Evolutionary conservation across 2,113 vertebrate species (phyloP), one percentile per base, ranked within the genome.

Genomic region (Marmota flaviventris): DNA sequence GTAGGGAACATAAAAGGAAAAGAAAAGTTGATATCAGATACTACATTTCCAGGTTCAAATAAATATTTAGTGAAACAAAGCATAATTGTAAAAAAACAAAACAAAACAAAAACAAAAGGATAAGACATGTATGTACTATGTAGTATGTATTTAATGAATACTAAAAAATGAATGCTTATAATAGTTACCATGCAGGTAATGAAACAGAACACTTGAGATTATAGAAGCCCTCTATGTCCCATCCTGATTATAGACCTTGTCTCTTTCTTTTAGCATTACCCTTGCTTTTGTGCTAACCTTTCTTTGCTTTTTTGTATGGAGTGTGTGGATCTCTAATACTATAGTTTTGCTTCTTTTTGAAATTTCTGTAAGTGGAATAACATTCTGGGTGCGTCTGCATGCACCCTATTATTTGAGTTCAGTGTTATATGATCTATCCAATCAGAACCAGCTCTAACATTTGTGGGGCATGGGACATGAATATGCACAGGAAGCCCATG

Each of bases 11-110:
- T 72, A 76, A 45, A 96, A 85, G 65, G 53, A 65, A 88, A 82
- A 48, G 17, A 58, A 83, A 77, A 85, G 45, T 42, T 79, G 75
- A 65, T 25, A 73, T 58, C 22, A 27, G 32, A 8, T 5, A 13
- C 29, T 90, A 65, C 5, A 14, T 85, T 53, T 93, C 85, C 24
- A 34, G 72, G 18, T 73, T 90, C 16, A 67, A 42, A 88, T 73
- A n/a, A n/a, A 67, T n/a, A 39, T 56, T 82, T n/a, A 81, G n/a
- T 53, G 67, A 87, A 63, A 75, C 70, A 82, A 96, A 78, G 24
- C 18, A 22, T 70, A 93, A 63, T 61, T 42, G 61, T 24, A 53
- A 77, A 76, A 89, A 61, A 8, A 3, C 10, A 51, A 51, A 51
- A 51, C 10, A 51, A 51, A 13, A 51, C 2, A 51, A 51, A 51